Percentiles rank a stretch among this genome's conserved stretches.
Evolutionary conservation across 2,888 invertebrate genomes (phyloP).

Genomic region (Pandemis heparana): DNA sequence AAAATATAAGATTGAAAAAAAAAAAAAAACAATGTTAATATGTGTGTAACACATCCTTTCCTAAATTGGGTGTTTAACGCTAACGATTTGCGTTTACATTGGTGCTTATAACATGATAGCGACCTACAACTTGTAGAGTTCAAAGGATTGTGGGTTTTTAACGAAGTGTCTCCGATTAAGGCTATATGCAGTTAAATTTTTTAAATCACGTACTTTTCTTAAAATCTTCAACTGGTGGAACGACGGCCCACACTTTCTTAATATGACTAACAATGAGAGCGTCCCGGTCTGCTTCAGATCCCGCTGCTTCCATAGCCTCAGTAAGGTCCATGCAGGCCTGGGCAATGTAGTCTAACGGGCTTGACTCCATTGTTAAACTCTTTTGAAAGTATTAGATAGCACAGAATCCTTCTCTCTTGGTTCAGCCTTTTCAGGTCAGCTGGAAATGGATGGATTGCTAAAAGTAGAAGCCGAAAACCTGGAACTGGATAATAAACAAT

Average conservation of each 20-base stretch:
- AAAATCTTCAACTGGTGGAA: conserved; percentile 73
- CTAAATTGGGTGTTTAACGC: too few species aligned
- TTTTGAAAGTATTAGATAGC: neutral
- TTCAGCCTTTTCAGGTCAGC: neutral
- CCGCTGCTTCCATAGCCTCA: conserved; percentile 66
- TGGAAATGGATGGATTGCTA: neutral
- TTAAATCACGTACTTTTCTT: conserved; percentile 70
- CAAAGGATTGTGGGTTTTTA: neutral
- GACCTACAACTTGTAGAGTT: neutral
- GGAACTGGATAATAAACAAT: neutral
- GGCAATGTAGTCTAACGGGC: conserved; percentile 77
- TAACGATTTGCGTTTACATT: too few species aligned
- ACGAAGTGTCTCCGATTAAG: too few species aligned
- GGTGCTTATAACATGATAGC: neutral
- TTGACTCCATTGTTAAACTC: conserved; percentile 67
- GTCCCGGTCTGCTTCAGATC: conserved; percentile 74
- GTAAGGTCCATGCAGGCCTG: conserved; percentile 86
- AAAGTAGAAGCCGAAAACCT: neutral
- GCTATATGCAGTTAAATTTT: too few species aligned
- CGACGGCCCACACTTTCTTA: conserved; percentile 75
- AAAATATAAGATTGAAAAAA: too few species aligned
- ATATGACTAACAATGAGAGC: conserved; percentile 84
- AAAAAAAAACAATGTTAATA: neutral
- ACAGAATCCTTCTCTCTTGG: neutral
- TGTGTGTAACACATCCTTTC: neutral